Base-by-base conservation (phyloP, 2,113 vertebrate species). In the Damaliscus lunatus region DNA sequence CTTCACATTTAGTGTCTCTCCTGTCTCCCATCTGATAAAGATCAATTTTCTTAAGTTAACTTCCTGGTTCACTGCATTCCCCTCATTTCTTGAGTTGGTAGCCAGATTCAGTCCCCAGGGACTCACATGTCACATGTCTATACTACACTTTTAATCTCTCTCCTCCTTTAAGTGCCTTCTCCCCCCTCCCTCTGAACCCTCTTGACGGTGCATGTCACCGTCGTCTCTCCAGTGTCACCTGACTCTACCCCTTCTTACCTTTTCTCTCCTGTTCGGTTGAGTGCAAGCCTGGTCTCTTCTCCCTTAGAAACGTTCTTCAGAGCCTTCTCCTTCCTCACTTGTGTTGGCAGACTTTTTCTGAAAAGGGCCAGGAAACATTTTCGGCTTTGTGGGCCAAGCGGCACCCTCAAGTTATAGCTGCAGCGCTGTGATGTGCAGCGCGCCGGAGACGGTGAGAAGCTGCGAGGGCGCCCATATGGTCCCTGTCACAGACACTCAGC, bases 361-460 rank as follows among this genome's bases (percentile, higher is more conserved):
- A 59, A 29, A 67, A 64, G 78, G 74, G 50, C 64, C 71, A 80
- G 71, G 94, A 92, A 91, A 62, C 29, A 14, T 59, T 81, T 85
- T 46, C n/a, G 55, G 60, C 60, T 93, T 62, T 62, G 64, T 1
- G 23, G 50, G 81, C 85, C 92, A 80, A 33, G 77, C 82, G 77
- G 23, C 90, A 85, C 74, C 78, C 50, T 31, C 16, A 3, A 78
- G 59, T 87, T 59, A 31, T 2, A 60, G 94, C 62, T 46, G 64
- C 11, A 11, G 91, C 25, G 3, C 82, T 89, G 91, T 55, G 94
- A 91, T 48, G 43, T 55, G 21, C 0, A 7, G 86, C 14, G 36
- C 0, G 6, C 94, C 59, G 36, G 71, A 36, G 92, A 81, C 48
- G 14, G 88, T 4, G 77, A 82, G 92, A 67, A 94, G 81, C 86